Base-by-base conservation (phyloP, 53 echinoderm and acorn worm species). In the Apostichopus leukothele region DNA sequence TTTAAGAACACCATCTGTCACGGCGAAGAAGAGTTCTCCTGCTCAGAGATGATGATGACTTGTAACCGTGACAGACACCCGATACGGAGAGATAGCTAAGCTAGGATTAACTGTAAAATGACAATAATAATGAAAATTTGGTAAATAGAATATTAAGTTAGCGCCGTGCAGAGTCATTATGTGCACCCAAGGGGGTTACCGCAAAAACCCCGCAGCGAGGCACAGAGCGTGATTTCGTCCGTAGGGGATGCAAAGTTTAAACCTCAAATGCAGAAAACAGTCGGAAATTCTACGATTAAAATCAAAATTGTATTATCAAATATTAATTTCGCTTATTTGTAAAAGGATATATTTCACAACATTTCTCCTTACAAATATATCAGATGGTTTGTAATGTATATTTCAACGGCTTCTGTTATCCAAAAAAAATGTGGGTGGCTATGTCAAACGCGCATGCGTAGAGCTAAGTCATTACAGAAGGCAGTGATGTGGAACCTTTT, bases 101-200 rank as follows among this genome's bases (percentile, higher is more conserved):
- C 81, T 18, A 81, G 59, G 55, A 81, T 81, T 81, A 81, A 81
- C 81, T 54, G 81, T 81, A 81, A 81, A 39, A 81, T 81, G 81
- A 81, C 81, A 81, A 81, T 18, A 51, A 9, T 86, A 86, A 86
- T 86, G 86, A 86, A 86, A 86, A 66, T 86, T 86, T 86, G 86
- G 86, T 86, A 86, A 86, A 86, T 67, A 86, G 86, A 86, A 86
- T 67, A 86, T 86, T 86, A 86, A 86, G 39, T 67, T 86, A 86
- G 61, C 71, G 71, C 86, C 86, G 50, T 26, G 86, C 51, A 26
- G 86, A 86, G 67, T 86, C 67, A 86, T 86, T 86, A 86, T 67
- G 50, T 22, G 12, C 26, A 18, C 71, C 67, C 86, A 39, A 67
- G 66, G 86, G 86, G 86, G 86, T 81, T 81, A 16, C 81, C 81